These are phyloP conservation scores for Alca torda DNA, from an alignment of 2,797 vertebrate genomes.

Conservation along the genomic window DNA sequence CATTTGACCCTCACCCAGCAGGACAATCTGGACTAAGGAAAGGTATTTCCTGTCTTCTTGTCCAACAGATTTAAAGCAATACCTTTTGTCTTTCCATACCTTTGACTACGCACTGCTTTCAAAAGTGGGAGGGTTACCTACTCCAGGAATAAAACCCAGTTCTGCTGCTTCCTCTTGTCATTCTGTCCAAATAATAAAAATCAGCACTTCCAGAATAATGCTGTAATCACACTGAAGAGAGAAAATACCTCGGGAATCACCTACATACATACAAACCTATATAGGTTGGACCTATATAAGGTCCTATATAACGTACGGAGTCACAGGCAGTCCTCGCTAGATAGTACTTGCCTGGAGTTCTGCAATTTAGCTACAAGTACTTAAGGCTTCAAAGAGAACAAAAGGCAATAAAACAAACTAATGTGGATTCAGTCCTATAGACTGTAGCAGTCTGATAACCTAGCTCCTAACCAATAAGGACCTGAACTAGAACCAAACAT, in stretches of 20 bases:
- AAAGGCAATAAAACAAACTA: neutral
- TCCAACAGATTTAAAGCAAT: neutral
- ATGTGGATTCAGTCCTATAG: neutral
- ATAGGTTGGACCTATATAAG: too few relatives aligned
- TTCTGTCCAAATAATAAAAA: neutral
- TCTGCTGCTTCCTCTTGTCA: neutral
- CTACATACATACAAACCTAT: fast-evolving
- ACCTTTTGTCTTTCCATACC: neutral
- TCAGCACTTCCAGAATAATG: fast-evolving
- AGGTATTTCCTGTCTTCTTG: constrained; percentile 26
- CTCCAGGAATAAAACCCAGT: neutral
- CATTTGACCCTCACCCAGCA: neutral
- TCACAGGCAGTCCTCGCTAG: neutral
- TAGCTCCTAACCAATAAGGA: neutral
- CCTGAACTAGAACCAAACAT: neutral
- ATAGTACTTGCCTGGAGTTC: neutral
- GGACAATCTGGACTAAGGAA: neutral
- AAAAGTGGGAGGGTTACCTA: neutral
- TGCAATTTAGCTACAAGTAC: neutral
- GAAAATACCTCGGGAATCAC: neutral
- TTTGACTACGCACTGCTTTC: neutral
- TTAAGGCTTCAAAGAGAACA: neutral
- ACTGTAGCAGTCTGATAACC: neutral
- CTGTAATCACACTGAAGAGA: neutral
- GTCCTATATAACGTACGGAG: fast-evolving